Base-by-base conservation (phyloP, 35 echinoderm and acorn worm species). In the Holothuria glaberrima region DNA sequence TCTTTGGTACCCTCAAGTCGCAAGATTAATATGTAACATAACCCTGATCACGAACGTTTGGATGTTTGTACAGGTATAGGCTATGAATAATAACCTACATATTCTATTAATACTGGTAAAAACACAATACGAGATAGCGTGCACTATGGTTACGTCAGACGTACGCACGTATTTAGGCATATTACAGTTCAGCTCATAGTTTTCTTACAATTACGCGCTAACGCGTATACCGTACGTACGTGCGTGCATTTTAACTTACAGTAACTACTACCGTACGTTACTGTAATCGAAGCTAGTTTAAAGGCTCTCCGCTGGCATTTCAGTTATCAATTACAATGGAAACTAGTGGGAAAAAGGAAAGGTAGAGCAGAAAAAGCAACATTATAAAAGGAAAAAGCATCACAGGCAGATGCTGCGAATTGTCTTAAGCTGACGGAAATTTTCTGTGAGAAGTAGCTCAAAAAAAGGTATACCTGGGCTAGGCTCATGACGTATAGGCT, bases 101-200 rank as follows among this genome's bases (percentile, higher is more conserved):
- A n/a, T 41, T 41, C 36, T 41, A 41, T 41, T 41, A 41, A 41
- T 41, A 4, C 36, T 41, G 36, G 2, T 41, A 41, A 41, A 41
- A 12, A 64, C n/a, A n/a, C 60, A 22, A 20, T 64, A 64, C 60
- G 60, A 64, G 60, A 64, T 12, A 64, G 12, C 26, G 60, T 64
- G 60, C 60, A 64, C 60, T 64, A 64, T 64, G 12, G 7, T 41
- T 41, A 64, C 60, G 60, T 64, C 60, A 64, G 60, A 64, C 60
- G 60, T 64, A 64, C 13, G 60, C 19, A 64, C 60, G 60, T 64
- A 64, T 64, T 64, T 64, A 64, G 60, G 60, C 60, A 64, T 64
- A 64, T 64, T 64, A 64, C 60, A 64, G 60, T 64, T 64, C 60
- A 64, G 60, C 60, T 64, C 2, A 64, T 27, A 64, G 60, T 64